phyloP scores from a whole-genome alignment of 1,140 invertebrate genomes.

The Brachionus rotundiformis region DNA sequence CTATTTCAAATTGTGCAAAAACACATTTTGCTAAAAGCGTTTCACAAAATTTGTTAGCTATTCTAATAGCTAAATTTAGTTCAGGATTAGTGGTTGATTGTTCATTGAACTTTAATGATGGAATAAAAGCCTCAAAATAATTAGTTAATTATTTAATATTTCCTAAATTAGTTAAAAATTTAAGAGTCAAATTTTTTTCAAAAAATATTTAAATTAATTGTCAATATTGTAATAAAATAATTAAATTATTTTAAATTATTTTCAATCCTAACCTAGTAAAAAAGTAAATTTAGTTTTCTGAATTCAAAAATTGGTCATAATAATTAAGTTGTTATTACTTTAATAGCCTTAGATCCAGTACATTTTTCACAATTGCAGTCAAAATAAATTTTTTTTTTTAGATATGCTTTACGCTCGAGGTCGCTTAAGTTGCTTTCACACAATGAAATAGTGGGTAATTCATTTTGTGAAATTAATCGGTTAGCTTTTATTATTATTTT shows the following conservation, averaged over 20 bases:
- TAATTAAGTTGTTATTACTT: no score
- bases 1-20: background rate
- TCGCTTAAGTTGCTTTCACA: background rate
- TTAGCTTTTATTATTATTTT: conserved; percentile 15
- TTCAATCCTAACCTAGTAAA: no score
- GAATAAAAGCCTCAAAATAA: background rate
- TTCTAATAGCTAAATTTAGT: conserved; percentile 1
- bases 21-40: background rate
- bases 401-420: background rate
- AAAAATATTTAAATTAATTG: no score
- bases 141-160: background rate
- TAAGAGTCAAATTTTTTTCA: no score
- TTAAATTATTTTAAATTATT: no score
- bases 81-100: background rate
- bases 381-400: conserved; percentile 12
- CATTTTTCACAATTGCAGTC: background rate
- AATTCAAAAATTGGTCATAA: background rate
- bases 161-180: no score
- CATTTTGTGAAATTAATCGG: background rate
- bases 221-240: no score
- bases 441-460: background rate
- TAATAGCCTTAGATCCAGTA: background rate
- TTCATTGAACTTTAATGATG: conserved; percentile 17
- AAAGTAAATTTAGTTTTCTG: no score
- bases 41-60: conserved; percentile 11